Percentiles rank a stretch among this genome's conserved stretches.
Conservation (phyloP, 2,888 invertebrate genomes). For the Apamea crenata region DNA sequence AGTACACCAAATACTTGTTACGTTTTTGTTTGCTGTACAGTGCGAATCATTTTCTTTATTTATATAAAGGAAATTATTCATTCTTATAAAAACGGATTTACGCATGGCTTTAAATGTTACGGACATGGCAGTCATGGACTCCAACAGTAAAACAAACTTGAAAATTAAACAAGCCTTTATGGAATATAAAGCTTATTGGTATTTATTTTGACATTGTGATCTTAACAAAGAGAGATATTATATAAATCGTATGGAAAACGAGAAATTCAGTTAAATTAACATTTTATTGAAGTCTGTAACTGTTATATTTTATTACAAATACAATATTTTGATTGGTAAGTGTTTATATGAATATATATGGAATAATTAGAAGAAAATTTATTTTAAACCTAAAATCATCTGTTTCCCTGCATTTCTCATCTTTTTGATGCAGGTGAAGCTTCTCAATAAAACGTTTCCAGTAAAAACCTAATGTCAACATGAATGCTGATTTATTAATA, state of each 20-base stretch:
- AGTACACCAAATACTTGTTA: slow-evolving; percentile 31
- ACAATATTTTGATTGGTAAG: not conserved
- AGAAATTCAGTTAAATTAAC: not conserved
- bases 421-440: too few species aligned
- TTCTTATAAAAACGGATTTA: slow-evolving; percentile 48
- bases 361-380: too few species aligned
- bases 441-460: too few species aligned
- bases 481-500: slow-evolving; percentile 26
- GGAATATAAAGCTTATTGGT: slow-evolving; percentile 41
- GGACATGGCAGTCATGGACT: slow-evolving; percentile 19
- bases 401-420: not conserved
- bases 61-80: slow-evolving; percentile 23
- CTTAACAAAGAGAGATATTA: not conserved
- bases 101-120: slow-evolving; percentile 76
- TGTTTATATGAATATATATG: too few species aligned
- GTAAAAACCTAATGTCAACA: slow-evolving; percentile 33
- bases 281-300: not conserved
- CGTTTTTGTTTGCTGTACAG: slow-evolving; percentile 55
- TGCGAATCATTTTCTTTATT: slow-evolving; percentile 26
- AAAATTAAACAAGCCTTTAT: not conserved
- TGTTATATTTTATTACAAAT: not conserved
- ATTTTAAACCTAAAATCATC: not conserved
- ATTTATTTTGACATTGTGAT: slow-evolving; percentile 41
- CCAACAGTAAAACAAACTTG: slow-evolving; percentile 8
- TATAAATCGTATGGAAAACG: not conserved